Evolutionary conservation across 1,140 invertebrate genomes (phyloP).

Genomic region (Cydia splendana): DNA sequence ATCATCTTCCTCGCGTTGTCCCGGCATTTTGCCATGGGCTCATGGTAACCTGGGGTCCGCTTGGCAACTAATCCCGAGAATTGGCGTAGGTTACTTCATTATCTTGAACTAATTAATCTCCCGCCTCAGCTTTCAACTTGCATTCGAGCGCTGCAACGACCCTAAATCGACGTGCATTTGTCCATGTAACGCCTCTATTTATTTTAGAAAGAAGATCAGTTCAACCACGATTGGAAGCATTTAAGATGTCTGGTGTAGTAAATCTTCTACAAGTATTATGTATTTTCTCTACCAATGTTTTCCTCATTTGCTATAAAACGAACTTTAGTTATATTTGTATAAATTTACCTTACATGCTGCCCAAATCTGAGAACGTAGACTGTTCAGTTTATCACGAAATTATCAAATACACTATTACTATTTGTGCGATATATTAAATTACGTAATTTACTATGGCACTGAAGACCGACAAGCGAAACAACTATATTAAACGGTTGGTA

Average conservation of each 20-base stretch:
- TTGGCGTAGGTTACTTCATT: neutral
- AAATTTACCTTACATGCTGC: no score
- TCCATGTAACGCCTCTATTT: conserved; percentile 72
- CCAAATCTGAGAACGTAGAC: no score
- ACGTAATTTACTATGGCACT: neutral
- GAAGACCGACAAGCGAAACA: neutral
- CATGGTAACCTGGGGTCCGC: no score
- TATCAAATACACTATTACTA: neutral
- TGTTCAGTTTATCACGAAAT: neutral
- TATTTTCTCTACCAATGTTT: neutral
- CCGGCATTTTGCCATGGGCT: no score
- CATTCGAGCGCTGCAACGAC: conserved; percentile 48
- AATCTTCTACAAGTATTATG: neutral
- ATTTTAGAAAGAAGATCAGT: conserved; percentile 50
- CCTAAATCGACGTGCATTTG: conserved; percentile 70
- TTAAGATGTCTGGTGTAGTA: conserved; percentile 21
- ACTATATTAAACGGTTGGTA: neutral
- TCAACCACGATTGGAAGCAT: conserved; percentile 30
- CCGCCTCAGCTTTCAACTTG: conserved; percentile 25
- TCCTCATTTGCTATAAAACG: neutral
- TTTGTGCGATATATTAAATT: no score
- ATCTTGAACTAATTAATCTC: neutral
- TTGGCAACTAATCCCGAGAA: no score
- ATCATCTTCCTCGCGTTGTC: no score
- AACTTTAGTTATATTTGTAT: no score